A percentile compares a stretch with the other conserved stretches of the same genome.
These are phyloP conservation scores for Gallinago nigripennis DNA, from an alignment of 2,797 vertebrate genomes.

Conservation along the genomic window DNA sequence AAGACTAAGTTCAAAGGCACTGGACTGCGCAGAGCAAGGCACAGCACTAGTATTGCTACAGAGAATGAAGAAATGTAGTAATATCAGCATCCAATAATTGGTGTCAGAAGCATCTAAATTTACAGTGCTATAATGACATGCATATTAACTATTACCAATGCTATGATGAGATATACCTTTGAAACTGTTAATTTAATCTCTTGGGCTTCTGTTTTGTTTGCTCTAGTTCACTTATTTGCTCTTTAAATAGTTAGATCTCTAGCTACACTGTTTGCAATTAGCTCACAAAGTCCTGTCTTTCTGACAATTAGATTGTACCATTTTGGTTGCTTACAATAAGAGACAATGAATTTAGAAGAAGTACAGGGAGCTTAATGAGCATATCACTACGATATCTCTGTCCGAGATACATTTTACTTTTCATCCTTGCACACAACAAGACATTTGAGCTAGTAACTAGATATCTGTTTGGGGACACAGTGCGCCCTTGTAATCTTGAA, in stretches of 20 bases:
- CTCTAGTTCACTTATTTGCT: not conserved
- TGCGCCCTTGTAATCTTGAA: not conserved
- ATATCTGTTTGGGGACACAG: not conserved
- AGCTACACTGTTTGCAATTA: not conserved
- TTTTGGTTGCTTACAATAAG: not conserved
- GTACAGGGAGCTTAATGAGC: not conserved
- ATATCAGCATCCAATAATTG: not conserved
- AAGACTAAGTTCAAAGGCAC: not conserved
- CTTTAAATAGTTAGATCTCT: not conserved
- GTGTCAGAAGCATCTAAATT: not conserved
- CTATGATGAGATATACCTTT: not conserved
- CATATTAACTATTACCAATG: not conserved
- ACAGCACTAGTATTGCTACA: not conserved
- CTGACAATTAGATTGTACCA: not conserved
- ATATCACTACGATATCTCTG: not conserved
- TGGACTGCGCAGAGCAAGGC: not conserved
- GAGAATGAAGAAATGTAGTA: not conserved
- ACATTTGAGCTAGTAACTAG: not conserved
- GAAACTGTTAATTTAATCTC: conserved; percentile 28
- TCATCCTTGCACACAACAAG: not conserved
- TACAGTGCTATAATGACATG: not conserved
- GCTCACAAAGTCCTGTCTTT: not conserved
- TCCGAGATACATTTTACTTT: not conserved
- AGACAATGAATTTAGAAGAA: not conserved
- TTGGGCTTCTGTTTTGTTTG: conserved; percentile 8